Percentiles rank a stretch among this genome's conserved stretches.
phyloP scores from a whole-genome alignment of 2,797 vertebrate species.

The Rhinophrynus dorsalis region DNA sequence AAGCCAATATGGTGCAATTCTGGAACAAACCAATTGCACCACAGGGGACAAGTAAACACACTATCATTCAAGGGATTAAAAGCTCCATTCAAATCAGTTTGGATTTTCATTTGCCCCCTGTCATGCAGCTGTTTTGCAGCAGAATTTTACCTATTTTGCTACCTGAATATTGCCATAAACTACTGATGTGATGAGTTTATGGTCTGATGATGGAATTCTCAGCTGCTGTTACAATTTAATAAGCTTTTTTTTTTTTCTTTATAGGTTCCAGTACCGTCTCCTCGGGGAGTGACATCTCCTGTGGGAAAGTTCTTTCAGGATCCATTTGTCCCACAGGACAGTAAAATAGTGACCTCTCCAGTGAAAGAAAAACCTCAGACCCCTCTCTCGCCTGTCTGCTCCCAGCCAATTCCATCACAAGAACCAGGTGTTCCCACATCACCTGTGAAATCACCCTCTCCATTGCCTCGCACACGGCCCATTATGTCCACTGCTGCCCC shows the following conservation, averaged over 20 bases:
- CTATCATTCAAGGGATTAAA: too few species aligned
- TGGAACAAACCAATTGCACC: too few species aligned
- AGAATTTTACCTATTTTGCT: too few species aligned
- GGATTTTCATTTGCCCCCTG: too few species aligned
- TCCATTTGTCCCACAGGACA: constrained; percentile 62
- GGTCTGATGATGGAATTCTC: too few species aligned
- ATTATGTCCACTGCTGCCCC: constrained; percentile 61
- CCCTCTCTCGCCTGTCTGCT: constrained; percentile 72
- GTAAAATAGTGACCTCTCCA: background rate
- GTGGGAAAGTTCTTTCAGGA: constrained; percentile 75
- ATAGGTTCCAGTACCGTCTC: background rate
- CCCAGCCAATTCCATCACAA: constrained; percentile 78
- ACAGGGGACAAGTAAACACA: too few species aligned
- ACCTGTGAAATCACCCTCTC: constrained; percentile 64
- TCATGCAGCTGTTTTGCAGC: too few species aligned
- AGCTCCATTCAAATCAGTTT: too few species aligned
- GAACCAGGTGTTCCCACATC: constrained; percentile 71
- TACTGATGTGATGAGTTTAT: too few species aligned
- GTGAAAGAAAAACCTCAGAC: constrained; percentile 17
- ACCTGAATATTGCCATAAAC: too few species aligned
- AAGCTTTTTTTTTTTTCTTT: background rate
- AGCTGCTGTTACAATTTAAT: too few species aligned
- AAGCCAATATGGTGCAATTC: too few species aligned
- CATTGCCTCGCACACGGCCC: constrained; percentile 60
- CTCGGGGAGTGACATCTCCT: constrained; percentile 60